Evolutionary conservation across 2,888 invertebrate species (phyloP).

Genomic region (Cyclophora punctaria): DNA sequence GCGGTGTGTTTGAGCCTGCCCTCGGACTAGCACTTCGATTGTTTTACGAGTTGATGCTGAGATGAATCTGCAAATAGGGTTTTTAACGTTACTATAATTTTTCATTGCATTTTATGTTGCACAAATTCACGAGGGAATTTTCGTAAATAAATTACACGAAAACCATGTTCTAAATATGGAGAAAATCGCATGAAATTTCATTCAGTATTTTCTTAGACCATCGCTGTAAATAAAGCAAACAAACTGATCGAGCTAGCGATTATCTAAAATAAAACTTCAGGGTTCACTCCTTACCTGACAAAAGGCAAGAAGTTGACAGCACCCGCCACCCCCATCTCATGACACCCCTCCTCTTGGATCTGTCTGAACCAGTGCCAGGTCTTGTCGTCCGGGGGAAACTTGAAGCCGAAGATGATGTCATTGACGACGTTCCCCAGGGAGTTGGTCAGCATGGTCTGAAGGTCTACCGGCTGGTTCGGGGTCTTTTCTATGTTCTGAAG

Average conservation of each 20-base stretch:
- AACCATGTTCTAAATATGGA: no score
- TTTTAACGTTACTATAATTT: no score
- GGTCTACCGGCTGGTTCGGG: constrained; percentile 54
- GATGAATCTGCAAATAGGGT: constrained; percentile 67
- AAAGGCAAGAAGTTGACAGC: constrained; percentile 90
- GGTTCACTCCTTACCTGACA: constrained; percentile 72
- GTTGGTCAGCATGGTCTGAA: constrained; percentile 76
- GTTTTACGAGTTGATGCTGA: constrained; percentile 76
- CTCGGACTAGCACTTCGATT: constrained; percentile 79
- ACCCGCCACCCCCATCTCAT: constrained; percentile 87
- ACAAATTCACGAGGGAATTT: no score
- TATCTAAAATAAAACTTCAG: no score
- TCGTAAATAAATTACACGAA: no score
- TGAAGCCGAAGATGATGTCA: constrained; percentile 84
- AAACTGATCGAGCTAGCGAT: no score
- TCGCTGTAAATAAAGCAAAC: no score
- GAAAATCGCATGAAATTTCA: background rate
- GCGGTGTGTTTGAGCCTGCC: constrained; percentile 82
- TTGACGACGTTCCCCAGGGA: constrained; percentile 86
- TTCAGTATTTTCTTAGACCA: background rate
- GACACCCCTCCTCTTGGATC: constrained; percentile 88
- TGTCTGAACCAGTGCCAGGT: constrained; percentile 86
- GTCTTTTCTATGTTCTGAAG: constrained; percentile 47
- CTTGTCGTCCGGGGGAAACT: constrained; percentile 79
- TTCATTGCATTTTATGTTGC: no score